Evolutionary conservation across 2,888 invertebrate genomes (phyloP).

Genomic region (Orthosia cruda): DNA sequence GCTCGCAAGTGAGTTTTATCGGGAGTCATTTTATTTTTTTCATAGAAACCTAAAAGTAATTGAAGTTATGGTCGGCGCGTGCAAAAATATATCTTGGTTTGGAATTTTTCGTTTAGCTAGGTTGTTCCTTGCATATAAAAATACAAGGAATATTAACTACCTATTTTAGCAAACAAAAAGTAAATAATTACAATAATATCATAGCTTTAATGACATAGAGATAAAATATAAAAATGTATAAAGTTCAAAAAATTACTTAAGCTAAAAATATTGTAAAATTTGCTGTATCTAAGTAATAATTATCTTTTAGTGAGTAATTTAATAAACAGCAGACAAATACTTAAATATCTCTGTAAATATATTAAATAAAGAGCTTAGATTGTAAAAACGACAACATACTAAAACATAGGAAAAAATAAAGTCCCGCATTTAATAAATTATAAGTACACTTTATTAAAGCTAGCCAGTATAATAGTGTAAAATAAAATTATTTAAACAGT

Average conservation of each 20-base stretch:
- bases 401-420: not conserved
- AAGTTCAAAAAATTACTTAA: not conserved
- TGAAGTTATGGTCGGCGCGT: not conserved
- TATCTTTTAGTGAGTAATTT: not conserved
- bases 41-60: conserved; percentile 3
- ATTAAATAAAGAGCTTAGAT: not conserved
- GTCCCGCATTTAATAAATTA: too few relatives aligned
- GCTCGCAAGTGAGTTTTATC: conserved; percentile 23
- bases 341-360: not conserved
- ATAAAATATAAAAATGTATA: too few relatives aligned
- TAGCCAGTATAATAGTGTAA: not conserved
- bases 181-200: not conserved
- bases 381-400: not conserved
- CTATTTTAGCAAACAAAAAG: not conserved
- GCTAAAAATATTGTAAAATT: not conserved
- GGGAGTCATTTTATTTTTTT: conserved; percentile 11
- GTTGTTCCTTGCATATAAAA: not conserved
- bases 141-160: not conserved
- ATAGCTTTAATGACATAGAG: not conserved
- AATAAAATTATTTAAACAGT: not conserved
- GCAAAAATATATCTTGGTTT: not conserved
- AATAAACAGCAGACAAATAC: not conserved
- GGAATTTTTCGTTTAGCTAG: not conserved
- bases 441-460: not conserved
- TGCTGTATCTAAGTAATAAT: not conserved